Base-by-base conservation (phyloP, 2,888 invertebrate genomes). In the Catocala sponsa region DNA sequence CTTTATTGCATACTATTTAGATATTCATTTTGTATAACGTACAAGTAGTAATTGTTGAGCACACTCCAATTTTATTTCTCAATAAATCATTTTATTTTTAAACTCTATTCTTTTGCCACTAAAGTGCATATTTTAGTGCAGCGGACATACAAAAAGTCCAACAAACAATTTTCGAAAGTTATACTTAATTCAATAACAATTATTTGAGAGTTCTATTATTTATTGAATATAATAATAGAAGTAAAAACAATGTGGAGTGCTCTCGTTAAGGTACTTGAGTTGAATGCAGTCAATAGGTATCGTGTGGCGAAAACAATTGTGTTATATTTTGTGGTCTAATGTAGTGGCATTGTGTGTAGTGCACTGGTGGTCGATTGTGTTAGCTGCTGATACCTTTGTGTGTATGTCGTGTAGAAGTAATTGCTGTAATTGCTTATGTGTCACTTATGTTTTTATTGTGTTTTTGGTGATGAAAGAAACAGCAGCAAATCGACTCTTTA, bases 201-300 rank as follows among this genome's bases (percentile, higher is more conserved):
- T 54, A 63, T 63, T 63, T 53, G 55, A 51, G 58, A 65, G 58
- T 12, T 51, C 63, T 57, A 63, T 69, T 72, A 59, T 73, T 63
- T 60, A 44, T 57, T 70, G 70, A 70, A 70, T 65, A 68, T 47
- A 69, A 75, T 71, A 73, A 73, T 59, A 59, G 60, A 66, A 64
- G 66, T 73, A 72, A 74, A 25, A 74, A 74, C 74, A 74, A 74
- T 71, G 65, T 71, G 63, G 32, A 73, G 76, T 71, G 63, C 51
- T 73, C 71, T 67, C 61, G 64, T 67, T 41, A 60, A 53, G 66
- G 70, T 65, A 25, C 64, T 76, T 44, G 55, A 25, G 42, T 70
- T 69, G 63, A 68, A 74, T 70, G 64, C 55, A 70, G 71, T 80
- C 78, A 78, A 80, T 72, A 65, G 76, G 73, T 72, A 73, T 80